Evolutionary conservation across 2,888 invertebrate genomes (phyloP).

Genomic region (Aplocera efformata): DNA sequence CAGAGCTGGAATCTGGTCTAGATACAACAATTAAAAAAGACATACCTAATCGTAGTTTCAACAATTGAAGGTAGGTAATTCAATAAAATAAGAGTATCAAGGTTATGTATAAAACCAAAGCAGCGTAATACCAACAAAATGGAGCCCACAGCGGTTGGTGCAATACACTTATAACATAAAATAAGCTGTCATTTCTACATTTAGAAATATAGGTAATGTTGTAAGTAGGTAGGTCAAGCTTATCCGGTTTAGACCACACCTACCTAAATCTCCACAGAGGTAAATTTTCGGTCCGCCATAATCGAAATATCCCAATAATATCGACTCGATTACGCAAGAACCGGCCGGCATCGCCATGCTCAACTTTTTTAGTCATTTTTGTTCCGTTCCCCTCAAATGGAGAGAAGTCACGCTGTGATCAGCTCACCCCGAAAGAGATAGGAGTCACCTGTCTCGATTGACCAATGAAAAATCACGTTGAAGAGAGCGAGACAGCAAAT

Average conservation of each 20-base stretch:
- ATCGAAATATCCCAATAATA: conserved; percentile 40
- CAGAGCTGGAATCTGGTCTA: too few species aligned
- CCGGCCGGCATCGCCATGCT: conserved; percentile 43
- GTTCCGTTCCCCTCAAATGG: conserved; percentile 68
- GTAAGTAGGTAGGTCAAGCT: background rate
- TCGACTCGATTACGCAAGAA: conserved; percentile 36
- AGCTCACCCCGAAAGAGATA: conserved; percentile 51
- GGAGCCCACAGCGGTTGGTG: too few species aligned
- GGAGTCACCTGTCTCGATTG: conserved; percentile 38
- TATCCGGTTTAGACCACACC: conserved; percentile 16
- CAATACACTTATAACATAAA: too few species aligned
- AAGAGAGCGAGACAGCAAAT: conserved; percentile 50
- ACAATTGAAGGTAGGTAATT: too few species aligned
- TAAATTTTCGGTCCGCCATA: conserved; percentile 36
- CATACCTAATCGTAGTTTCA: too few species aligned
- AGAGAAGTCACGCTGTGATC: conserved; percentile 61
- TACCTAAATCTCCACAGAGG: conserved; percentile 17
- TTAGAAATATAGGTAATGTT: too few species aligned
- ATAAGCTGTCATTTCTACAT: too few species aligned
- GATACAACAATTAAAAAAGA: too few species aligned
- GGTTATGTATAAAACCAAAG: too few species aligned
- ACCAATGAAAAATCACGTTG: conserved; percentile 29
- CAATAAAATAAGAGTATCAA: too few species aligned
- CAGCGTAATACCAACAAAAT: background rate
- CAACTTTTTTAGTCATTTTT: conserved; percentile 46